phyloP scores from a whole-genome alignment of 2,113 vertebrate genomes.

The Muntiacus reevesi region DNA sequence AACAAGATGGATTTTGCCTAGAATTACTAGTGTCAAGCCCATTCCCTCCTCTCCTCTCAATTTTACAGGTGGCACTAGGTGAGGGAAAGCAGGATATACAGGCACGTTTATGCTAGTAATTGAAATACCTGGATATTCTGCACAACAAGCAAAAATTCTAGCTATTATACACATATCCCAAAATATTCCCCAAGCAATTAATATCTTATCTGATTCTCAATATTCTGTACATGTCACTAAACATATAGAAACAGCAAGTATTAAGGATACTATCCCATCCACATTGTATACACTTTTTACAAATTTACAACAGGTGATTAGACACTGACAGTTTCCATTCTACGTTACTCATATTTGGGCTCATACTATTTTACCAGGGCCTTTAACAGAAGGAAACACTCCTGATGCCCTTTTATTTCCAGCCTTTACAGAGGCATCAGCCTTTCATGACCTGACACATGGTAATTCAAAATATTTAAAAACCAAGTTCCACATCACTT shows the following conservation, averaged over 20 bases:
- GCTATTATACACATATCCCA: background rate
- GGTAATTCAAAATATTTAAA: background rate
- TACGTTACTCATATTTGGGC: background rate
- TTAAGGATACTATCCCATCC: background rate
- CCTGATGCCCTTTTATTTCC: background rate
- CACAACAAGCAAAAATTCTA: background rate
- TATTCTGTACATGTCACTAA: background rate
- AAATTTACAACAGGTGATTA: background rate
- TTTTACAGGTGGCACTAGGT: background rate
- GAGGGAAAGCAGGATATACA: background rate
- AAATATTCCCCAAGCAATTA: background rate
- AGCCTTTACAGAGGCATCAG: background rate
- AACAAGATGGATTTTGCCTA: background rate
- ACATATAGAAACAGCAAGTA: background rate
- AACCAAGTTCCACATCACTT: background rate
- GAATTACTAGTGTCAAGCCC: background rate
- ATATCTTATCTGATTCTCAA: background rate
- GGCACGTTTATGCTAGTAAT: background rate
- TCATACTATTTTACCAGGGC: background rate
- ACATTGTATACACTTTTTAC: background rate
- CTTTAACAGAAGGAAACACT: background rate
- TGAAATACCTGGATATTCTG: background rate
- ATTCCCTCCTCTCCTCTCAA: background rate
- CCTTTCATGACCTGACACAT: background rate
- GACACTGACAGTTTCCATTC: background rate